These are phyloP conservation scores for Apocrypta bakeri DNA, from an alignment of 1,140 invertebrate genomes.

Conservation along the genomic window DNA sequence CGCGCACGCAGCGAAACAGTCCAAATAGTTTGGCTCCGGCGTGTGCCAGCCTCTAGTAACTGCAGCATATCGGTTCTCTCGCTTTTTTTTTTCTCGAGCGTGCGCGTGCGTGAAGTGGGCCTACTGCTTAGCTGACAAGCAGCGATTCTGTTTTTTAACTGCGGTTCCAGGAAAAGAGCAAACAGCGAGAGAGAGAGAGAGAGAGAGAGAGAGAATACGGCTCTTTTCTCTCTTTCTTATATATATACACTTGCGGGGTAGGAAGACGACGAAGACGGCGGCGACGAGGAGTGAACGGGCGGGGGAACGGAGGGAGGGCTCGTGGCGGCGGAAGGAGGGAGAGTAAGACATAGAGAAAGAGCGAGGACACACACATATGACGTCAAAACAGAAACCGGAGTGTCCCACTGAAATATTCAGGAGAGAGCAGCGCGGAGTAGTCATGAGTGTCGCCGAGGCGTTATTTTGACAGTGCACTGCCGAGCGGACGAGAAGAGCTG, in stretches of 20 bases:
- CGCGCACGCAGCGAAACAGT: background rate
- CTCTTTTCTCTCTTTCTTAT: too few relatives aligned
- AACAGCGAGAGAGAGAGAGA: too few relatives aligned
- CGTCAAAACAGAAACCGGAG: constrained; percentile 51
- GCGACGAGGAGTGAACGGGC: background rate
- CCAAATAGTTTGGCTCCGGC: background rate
- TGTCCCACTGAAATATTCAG: constrained; percentile 35
- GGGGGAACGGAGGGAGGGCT: background rate
- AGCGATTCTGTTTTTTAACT: background rate
- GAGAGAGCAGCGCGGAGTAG: constrained; percentile 6
- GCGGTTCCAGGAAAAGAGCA: background rate
- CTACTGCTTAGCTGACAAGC: background rate
- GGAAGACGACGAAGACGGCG: background rate
- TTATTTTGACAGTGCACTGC: constrained; percentile 47
- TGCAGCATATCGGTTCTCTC: background rate
- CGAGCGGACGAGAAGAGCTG: constrained; percentile 14
- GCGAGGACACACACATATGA: constrained; percentile 38
- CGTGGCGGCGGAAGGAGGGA: constrained; percentile 2
- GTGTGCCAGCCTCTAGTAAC: background rate
- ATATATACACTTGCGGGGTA: too few relatives aligned
- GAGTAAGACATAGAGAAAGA: constrained; percentile 3
- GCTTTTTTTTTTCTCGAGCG: background rate
- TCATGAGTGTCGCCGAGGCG: constrained; percentile 30
- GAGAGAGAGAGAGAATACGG: too few relatives aligned
- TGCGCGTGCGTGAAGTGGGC: background rate